Evolutionary conservation across 2,113 vertebrate genomes (phyloP).

Genomic region (Tychaedon coryphoeus): DNA sequence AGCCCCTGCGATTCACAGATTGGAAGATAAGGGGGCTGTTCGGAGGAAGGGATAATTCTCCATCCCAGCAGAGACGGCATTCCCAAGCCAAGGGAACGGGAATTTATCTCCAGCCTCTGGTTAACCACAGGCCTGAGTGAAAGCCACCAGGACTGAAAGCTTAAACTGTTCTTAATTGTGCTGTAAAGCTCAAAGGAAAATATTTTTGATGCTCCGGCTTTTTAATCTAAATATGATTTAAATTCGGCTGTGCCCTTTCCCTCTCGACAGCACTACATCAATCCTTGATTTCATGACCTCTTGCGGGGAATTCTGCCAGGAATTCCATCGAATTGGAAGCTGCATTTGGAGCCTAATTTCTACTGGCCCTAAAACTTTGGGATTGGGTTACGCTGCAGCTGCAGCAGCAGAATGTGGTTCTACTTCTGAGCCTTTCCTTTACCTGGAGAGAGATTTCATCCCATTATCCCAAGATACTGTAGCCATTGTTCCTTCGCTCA

Average conservation of each 20-base stretch:
- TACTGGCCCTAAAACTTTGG: not conserved
- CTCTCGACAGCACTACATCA: not conserved
- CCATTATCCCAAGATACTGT: rapidly evolving
- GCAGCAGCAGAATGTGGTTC: not conserved
- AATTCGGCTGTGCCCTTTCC: conserved; percentile 4
- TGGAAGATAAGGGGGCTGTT: conserved; percentile 58
- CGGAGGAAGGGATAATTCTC: conserved; percentile 50
- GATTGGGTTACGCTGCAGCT: not conserved
- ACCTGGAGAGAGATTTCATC: not conserved
- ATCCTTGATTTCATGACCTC: conserved; percentile 6
- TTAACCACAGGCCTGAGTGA: conserved; percentile 62
- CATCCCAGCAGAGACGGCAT: conserved; percentile 41
- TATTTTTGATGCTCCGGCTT: conserved; percentile 36
- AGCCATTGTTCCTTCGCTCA: not conserved
- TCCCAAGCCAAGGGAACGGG: conserved; percentile 8
- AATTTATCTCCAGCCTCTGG: conserved; percentile 42
- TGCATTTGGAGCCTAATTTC: not conserved
- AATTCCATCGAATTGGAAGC: not conserved
- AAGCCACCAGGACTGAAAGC: conserved; percentile 51
- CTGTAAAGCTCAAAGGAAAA: conserved; percentile 64
- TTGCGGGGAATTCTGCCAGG: not conserved
- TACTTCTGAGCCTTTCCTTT: not conserved
- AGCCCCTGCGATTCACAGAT: conserved; percentile 71
- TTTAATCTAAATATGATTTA: conserved; percentile 64
- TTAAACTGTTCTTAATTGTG: conserved; percentile 66